phyloP scores from a whole-genome alignment of 2,113 vertebrate species.

The Platycercus adscitus region DNA sequence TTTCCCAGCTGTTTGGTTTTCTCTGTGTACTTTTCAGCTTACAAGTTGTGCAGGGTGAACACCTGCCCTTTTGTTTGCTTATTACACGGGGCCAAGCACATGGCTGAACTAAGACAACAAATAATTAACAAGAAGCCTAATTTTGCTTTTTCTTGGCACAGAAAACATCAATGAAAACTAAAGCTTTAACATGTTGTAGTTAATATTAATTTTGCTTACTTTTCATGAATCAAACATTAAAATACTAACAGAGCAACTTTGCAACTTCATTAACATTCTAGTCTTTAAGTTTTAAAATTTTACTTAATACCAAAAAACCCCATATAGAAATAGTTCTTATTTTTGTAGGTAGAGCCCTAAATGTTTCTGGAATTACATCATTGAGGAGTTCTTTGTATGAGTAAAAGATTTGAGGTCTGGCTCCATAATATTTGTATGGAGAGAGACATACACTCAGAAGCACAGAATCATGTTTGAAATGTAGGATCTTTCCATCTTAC shows the following conservation, averaged over 20 bases:
- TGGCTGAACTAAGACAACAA: constrained; percentile 4
- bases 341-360: neutral
- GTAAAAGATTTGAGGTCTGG: neutral
- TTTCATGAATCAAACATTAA: neutral
- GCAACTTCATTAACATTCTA: neutral
- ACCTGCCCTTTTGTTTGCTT: neutral
- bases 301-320: neutral
- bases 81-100: neutral
- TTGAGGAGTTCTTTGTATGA: neutral
- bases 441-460: neutral
- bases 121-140: neutral
- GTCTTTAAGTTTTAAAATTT: neutral
- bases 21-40: neutral
- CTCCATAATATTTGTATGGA: neutral
- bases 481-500: neutral
- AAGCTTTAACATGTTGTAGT: neutral
- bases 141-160: constrained; percentile 2
- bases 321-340: neutral
- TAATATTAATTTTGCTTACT: neutral
- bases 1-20: constrained; percentile 17
- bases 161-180: neutral
- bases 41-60: neutral
- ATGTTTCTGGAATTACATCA: neutral
- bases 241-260: neutral
- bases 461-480: neutral